Evolutionary conservation across 35 echinoderm and acorn worm genomes (phyloP).

Genomic region (Ptychodera flava): DNA sequence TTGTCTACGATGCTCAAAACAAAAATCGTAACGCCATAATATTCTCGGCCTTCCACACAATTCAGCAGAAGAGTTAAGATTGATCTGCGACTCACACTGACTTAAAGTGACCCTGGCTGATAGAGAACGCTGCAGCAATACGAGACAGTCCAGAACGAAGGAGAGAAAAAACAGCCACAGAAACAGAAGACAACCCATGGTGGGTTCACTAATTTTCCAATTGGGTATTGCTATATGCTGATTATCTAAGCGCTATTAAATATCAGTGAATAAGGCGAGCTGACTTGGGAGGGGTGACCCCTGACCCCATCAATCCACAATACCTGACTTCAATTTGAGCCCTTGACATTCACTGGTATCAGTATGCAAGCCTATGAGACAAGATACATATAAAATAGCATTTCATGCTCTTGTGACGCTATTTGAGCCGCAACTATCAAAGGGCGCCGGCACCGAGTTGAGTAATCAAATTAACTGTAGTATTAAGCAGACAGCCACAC

Average conservation of each 20-base stretch:
- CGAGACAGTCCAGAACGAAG: too few species aligned
- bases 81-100: too few species aligned
- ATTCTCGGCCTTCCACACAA: too few species aligned
- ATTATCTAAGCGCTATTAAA: background rate
- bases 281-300: background rate
- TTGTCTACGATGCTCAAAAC: too few species aligned
- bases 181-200: too few species aligned
- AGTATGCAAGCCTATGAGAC: background rate
- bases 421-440: background rate
- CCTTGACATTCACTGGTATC: background rate
- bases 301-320: background rate
- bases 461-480: background rate
- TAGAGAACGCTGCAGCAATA: too few species aligned
- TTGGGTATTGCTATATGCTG: background rate
- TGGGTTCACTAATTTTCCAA: background rate
- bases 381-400: background rate
- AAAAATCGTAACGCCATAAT: too few species aligned
- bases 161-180: too few species aligned
- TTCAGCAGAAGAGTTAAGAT: too few species aligned
- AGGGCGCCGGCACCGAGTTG: background rate
- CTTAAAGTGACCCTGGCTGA: too few species aligned
- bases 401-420: background rate
- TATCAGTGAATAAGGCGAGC: background rate
- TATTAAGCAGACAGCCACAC: background rate
- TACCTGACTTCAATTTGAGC: background rate